phyloP scores from a whole-genome alignment of 2,888 invertebrate species.

The Plagiodera versicolora region DNA sequence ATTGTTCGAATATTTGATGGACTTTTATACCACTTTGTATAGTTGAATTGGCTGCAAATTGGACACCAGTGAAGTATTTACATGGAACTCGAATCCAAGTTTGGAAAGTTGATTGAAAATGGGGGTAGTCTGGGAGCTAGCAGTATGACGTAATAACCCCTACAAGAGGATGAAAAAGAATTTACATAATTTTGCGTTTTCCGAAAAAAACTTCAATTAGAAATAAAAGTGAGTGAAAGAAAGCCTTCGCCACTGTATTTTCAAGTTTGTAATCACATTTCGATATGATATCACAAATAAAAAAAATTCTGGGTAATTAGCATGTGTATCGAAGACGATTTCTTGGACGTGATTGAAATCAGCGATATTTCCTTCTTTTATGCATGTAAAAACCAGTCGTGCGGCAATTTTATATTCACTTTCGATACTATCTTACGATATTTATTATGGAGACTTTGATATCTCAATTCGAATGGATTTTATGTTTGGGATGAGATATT shows the following conservation, averaged over 20 bases:
- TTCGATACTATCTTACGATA: slow-evolving; percentile 27
- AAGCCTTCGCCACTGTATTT: too few relatives aligned
- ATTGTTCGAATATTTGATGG: slow-evolving; percentile 23
- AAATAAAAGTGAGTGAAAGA: too few relatives aligned
- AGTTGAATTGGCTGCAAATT: background rate
- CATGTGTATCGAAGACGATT: background rate
- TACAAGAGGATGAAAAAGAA: too few relatives aligned
- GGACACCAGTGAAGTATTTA: background rate
- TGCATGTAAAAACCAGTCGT: background rate
- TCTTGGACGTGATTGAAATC: slow-evolving; percentile 1
- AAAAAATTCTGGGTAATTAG: background rate
- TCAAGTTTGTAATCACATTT: too few relatives aligned
- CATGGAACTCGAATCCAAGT: background rate
- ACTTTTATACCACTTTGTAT: slow-evolving; percentile 3
- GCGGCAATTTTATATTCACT: slow-evolving; percentile 2
- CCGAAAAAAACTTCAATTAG: too few relatives aligned
- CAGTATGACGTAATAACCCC: too few relatives aligned
- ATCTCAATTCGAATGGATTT: slow-evolving; percentile 28
- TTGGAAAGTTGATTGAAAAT: background rate
- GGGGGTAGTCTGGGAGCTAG: too few relatives aligned
- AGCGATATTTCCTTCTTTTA: slow-evolving; percentile 4
- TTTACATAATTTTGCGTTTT: too few relatives aligned
- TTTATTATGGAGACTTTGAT: slow-evolving; percentile 27
- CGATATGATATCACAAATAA: background rate
- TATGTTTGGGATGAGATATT: slow-evolving; percentile 18